Base-by-base conservation (phyloP, 2,888 invertebrate species). In the Thysanoteuthis rhombus region DNA sequence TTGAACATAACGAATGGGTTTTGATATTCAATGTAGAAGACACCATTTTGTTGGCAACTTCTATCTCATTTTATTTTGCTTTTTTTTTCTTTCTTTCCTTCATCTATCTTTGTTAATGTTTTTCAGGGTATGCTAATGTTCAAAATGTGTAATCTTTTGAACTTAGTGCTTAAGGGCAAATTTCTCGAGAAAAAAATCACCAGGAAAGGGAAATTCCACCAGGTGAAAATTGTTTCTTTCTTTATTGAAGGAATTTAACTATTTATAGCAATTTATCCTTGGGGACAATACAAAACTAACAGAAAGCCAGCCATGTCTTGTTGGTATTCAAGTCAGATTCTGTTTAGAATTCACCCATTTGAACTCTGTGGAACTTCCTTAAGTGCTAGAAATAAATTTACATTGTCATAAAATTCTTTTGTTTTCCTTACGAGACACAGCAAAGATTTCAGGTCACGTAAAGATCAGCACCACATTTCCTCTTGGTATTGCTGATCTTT, bases 121-220 rank as follows among this genome's bases (percentile, higher is more conserved):
- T 75, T 75, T 75, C n/a, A 75, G 36, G 75, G 36, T n/a, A 75
- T 75, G n/a, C 12, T n/a, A 75, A 75, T 12, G 75, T 16, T 75
- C n/a, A 75, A 75, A 75, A 75, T 75, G n/a, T 75, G n/a, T 75
- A 75, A 75, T 75, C 75, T 75, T 75, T 75, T n/a, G 75, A 75
- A n/a, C 75, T 75, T 1, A 36, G 0, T 36, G 75, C 75, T 75
- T 36, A 10, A n/a, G 75, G 75, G n/a, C n/a, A 12, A 75, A n/a
- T 16, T 75, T 75, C 19, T 19, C 12, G 16, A n/a, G n/a, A 19
- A 75, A 75, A 75, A 75, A n/a, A n/a, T n/a, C n/a, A 75, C 16
- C 16, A 75, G 3, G 36, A 75, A 36, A 75, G 12, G 16, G 36
- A 75, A n/a, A 75, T n/a, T n/a, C 75, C n/a, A 75, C 75, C 75